A percentile compares a stretch with the other conserved stretches of the same genome.
Conservation (phyloP, 2,888 invertebrate genomes). For the Apamea monoglypha region DNA sequence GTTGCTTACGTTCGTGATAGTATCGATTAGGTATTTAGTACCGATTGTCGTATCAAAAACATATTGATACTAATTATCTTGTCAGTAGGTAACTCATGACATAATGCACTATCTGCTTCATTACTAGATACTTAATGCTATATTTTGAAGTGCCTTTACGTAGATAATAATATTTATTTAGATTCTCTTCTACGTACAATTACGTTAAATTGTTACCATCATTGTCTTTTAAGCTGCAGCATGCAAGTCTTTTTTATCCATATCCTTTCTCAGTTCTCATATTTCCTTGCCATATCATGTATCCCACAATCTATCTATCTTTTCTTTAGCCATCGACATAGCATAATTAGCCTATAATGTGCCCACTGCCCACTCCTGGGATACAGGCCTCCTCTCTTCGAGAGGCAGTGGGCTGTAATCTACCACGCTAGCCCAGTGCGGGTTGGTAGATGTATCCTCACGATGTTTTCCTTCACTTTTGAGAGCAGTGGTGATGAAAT, state of each 20-base stretch:
- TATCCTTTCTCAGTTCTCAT: neutral
- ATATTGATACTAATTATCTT: slow-evolving; percentile 40
- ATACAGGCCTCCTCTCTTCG: too few species aligned
- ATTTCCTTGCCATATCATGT: neutral
- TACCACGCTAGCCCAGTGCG: too few species aligned
- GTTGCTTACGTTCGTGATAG: slow-evolving; percentile 19
- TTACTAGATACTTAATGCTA: slow-evolving; percentile 1
- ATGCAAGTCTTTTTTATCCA: neutral
- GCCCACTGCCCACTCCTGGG: too few species aligned
- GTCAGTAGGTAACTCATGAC: slow-evolving; percentile 11
- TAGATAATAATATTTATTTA: neutral
- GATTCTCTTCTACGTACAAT: neutral
- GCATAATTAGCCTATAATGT: too few species aligned
- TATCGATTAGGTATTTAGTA: slow-evolving; percentile 25
- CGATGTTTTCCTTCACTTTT: too few species aligned
- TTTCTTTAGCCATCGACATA: neutral
- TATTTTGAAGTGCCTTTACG: neutral
- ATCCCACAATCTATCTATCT: neutral
- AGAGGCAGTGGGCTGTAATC: too few species aligned
- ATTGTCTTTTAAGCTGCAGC: neutral
- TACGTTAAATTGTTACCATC: neutral
- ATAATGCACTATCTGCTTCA: slow-evolving; percentile 15
- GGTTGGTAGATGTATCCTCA: too few species aligned
- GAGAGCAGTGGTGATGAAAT: too few species aligned
- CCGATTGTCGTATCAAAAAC: slow-evolving; percentile 16